These are phyloP conservation scores for Melinaea marsaeus DNA, from an alignment of 2,888 invertebrate genomes.

Conservation along the genomic window DNA sequence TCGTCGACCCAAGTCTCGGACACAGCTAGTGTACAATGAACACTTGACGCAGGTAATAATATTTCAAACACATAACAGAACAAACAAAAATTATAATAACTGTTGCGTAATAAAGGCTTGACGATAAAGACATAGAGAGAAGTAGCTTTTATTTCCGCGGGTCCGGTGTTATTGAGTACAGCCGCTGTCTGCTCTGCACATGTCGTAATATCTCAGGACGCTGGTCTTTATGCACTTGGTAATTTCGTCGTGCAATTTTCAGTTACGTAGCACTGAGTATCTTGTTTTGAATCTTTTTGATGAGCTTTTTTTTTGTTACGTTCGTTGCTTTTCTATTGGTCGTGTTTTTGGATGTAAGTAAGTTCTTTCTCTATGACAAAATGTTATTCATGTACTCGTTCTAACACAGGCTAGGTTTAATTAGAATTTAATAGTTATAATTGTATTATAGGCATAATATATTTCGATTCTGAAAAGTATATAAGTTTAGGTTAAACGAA, in stretches of 20 bases:
- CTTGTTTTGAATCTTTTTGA: neutral
- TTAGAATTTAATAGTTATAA: too few relatives aligned
- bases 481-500: too few relatives aligned
- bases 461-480: too few relatives aligned
- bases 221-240: conserved; percentile 10
- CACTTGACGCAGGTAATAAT: too few relatives aligned
- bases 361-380: neutral
- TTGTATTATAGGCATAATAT: too few relatives aligned
- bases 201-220: conserved; percentile 24
- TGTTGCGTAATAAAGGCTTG: conserved; percentile 13
- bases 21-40: too few relatives aligned
- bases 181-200: conserved; percentile 17
- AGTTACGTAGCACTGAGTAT: conserved; percentile 5
- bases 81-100: conserved; percentile 16
- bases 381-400: too few relatives aligned
- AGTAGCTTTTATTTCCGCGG: conserved; percentile 22
- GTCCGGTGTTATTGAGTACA: conserved; percentile 24
- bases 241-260: conserved; percentile 1
- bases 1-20: too few relatives aligned
- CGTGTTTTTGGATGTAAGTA: neutral
- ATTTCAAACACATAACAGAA: neutral
- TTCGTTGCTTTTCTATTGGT: conserved; percentile 7
- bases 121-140: conserved; percentile 19
- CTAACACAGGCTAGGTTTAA: too few relatives aligned
- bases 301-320: neutral